Evolutionary conservation across 1,140 invertebrate genomes (phyloP), one percentile per base, ranked within the genome.

Genomic region (Atta cephalotes): DNA sequence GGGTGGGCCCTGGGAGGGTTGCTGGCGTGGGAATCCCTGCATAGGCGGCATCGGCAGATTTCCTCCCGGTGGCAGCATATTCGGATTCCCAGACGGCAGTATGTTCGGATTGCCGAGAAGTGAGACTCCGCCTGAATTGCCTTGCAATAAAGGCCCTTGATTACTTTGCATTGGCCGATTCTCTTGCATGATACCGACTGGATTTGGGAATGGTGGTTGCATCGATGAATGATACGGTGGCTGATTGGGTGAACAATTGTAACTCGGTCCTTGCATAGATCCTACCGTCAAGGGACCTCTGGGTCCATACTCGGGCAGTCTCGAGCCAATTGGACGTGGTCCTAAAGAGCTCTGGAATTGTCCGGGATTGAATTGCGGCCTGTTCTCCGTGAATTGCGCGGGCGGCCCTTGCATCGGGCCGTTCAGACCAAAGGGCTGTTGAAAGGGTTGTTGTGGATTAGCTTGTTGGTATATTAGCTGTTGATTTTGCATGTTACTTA

Each of bases 241-340:
- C 63, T 92, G 93, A 87, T 92, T 92, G 0, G 92, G 88, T 39
- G 93, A 89, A 16, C 92, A 92, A 60, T 92, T 93, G 25, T 92
- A 94, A 45, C 87, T 45, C 12, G 89, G 63, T 53, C 87, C 85
- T 81, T 82, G 91, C 28, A 86, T 63, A 3, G 82, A 60, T 60
- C 82, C 53, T 18, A 70, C 18, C 1, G 53, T 6, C n/a, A 87
- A 31, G 9, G 87, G 85, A 85, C 82, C 88, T 7, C 93, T 85
- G 12, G 90, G 87, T 2, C 90, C 91, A 16, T 92, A 94, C 14
- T 93, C 91, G 58, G 10, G 31, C 70, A 92, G 74, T 9, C 92
- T 88, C 7, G 93, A 87, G 0, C 82, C 71, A 16, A 92, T 89
- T 56, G 86, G 39, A 60, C 86, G 81, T 18, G 85, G 86, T 28